Evolutionary conservation across 2,113 vertebrate species (phyloP).

Genomic region (Syngnathoides biaculeatus): DNA sequence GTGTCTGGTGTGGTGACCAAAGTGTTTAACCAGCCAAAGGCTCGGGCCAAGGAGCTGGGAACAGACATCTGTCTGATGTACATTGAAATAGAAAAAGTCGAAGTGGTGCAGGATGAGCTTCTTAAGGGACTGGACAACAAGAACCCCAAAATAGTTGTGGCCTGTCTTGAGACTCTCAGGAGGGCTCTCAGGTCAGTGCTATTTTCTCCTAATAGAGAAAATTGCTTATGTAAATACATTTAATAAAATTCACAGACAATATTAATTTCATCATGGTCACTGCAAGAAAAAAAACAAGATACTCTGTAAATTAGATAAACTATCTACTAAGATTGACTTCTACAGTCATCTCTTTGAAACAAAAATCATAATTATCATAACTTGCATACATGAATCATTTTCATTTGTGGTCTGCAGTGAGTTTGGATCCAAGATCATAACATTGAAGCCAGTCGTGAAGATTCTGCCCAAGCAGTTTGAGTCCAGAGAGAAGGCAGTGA

Average conservation of each 20-base stretch:
- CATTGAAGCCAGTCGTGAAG: conserved; percentile 95
- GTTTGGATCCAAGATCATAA: conserved; percentile 97
- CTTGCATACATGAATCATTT: not conserved
- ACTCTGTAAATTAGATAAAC: not conserved
- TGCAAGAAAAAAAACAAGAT: not conserved
- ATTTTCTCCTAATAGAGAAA: not conserved
- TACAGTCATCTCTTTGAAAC: not conserved
- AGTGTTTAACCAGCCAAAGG: conserved; percentile 98
- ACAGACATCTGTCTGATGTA: conserved; percentile 93
- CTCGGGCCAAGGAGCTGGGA: conserved; percentile 92
- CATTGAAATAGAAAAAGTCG: conserved; percentile 92
- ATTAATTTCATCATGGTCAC: not conserved
- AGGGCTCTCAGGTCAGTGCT: conserved; percentile 85
- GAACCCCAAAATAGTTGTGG: conserved; percentile 93
- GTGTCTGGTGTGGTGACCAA: conserved; percentile 95
- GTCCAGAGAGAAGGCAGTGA: conserved; percentile 94
- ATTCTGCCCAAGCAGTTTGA: conserved; percentile 95
- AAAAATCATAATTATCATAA: no score
- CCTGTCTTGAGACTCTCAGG: conserved; percentile 87
- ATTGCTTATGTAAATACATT: no score
- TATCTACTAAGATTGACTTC: not conserved
- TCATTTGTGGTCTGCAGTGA: conserved; percentile 74
- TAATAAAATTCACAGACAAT: not conserved
- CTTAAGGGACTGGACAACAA: conserved; percentile 96
- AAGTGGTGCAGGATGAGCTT: conserved; percentile 92